Base-by-base conservation (phyloP, 37 sponge, comb jelly and placozoan genomes). In the Eunapius fragilis region DNA sequence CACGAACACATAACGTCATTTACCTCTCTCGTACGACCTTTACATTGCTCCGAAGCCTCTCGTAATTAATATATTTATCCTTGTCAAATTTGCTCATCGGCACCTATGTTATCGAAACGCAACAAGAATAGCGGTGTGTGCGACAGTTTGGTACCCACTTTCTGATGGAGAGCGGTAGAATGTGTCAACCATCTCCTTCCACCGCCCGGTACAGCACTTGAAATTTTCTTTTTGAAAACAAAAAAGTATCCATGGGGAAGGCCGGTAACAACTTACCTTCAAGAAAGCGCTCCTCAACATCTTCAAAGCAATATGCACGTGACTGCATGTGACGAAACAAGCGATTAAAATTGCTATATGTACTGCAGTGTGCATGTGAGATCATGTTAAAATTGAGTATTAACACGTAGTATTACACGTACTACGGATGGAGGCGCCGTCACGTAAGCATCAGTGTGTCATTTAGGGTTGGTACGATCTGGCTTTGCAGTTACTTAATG, bases 81-180 rank as follows among this genome's bases (percentile, higher is more conserved):
- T 85, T 85, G 74, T 99, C 99, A 76, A 99, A 99, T 70, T 91
- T 92, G 83, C 99, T 99, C 95, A 99, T 95, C 17, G 96, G 84
- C n/a, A 99, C 95, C 94, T 94, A 81, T 14, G 72, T 13, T 47
- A 72, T 13, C 41, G 6, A 6, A 76, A 2, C 25, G 12, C 28
- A 70, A 23, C n/a, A 0, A 31, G 12, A 22, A 37, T 30, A 26
- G n/a, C n/a, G 23, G 24, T 27, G 6, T 13, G 45, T 38, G 27
- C 69, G 24, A 48, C 36, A 30, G 2, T 41, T 74, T 24, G 34
- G 24, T 70, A 25, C 25, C 26, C 68, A 87, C 82, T 68, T 87
- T 87, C 33, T 87, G 82, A 34, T 19, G 14, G 19, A 79, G 70
- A 3, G 35, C 13, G 23, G 86, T 48, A 0, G 86, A 77, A 7